Evolutionary conservation across 2,888 invertebrate genomes (phyloP).

Genomic region (Miltochrista miniata): DNA sequence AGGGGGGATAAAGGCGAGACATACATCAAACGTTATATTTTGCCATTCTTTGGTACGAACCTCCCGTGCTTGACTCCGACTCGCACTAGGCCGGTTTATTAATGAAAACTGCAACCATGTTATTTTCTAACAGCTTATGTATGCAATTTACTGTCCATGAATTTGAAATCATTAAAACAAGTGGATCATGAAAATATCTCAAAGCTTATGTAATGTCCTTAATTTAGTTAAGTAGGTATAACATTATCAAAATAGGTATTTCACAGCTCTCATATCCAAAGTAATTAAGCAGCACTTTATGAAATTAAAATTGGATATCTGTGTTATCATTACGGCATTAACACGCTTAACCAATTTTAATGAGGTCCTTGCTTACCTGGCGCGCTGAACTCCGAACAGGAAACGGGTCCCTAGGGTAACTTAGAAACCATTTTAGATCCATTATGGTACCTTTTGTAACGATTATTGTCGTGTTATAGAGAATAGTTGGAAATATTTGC

Average conservation of each 20-base stretch:
- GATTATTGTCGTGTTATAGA: conserved; percentile 24
- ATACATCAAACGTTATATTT: too few relatives aligned
- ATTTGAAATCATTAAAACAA: too few relatives aligned
- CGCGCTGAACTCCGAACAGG: conserved; percentile 46
- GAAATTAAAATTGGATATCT: conserved; percentile 24
- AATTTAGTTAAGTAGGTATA: not conserved
- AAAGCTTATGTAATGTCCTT: not conserved
- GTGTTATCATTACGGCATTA: conserved; percentile 30
- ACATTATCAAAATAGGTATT: not conserved
- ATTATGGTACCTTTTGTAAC: conserved; percentile 44
- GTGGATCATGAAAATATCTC: not conserved
- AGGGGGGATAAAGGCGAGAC: too few relatives aligned
- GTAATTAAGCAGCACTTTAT: conserved; percentile 23
- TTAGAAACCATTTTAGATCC: conserved; percentile 45
- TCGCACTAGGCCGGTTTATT: too few relatives aligned
- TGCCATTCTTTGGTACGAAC: too few relatives aligned
- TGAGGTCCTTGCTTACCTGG: conserved; percentile 39
- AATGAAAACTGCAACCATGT: too few relatives aligned
- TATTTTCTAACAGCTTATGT: too few relatives aligned
- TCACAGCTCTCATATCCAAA: conserved; percentile 1
- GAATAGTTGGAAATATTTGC: not conserved
- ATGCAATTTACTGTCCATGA: too few relatives aligned
- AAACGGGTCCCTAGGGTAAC: conserved; percentile 50
- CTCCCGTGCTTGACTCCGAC: too few relatives aligned
- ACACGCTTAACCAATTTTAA: conserved; percentile 33